These are phyloP conservation scores for Pissodes strobi DNA, from an alignment of 1,140 invertebrate genomes.

Conservation along the genomic window DNA sequence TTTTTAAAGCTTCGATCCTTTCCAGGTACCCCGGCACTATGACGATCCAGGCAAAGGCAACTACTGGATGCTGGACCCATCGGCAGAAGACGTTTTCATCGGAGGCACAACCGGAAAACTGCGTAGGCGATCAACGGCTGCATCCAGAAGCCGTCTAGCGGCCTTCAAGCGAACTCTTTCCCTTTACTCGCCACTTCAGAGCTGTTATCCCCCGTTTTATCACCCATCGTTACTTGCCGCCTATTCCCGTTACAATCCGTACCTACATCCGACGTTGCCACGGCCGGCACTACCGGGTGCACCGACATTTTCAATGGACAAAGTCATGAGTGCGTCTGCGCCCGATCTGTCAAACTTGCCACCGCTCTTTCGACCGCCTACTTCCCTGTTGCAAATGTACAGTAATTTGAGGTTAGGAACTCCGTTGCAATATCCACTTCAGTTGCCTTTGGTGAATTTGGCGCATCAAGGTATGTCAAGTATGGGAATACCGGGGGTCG, in stretches of 20 bases:
- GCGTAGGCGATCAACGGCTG: slow-evolving; percentile 82
- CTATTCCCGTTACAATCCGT: slow-evolving; percentile 50
- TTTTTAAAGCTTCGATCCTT: no score
- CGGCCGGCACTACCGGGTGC: slow-evolving; percentile 31
- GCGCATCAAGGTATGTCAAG: slow-evolving; percentile 27
- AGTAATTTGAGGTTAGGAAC: slow-evolving; percentile 41
- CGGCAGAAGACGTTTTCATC: slow-evolving; percentile 96
- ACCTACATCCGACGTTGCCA: slow-evolving; percentile 38
- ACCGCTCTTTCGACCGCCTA: slow-evolving; percentile 38
- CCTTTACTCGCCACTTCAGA: slow-evolving; percentile 57
- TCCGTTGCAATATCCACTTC: slow-evolving; percentile 44
- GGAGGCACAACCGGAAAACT: slow-evolving; percentile 96
- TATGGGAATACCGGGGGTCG: slow-evolving; percentile 16
- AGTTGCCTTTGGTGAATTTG: slow-evolving; percentile 39
- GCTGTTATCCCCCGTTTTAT: slow-evolving; percentile 40
- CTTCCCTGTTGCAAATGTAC: slow-evolving; percentile 47
- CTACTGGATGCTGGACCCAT: slow-evolving; percentile 96
- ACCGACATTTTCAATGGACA: slow-evolving; percentile 37
- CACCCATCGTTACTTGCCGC: slow-evolving; percentile 36
- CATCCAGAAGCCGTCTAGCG: slow-evolving; percentile 80
- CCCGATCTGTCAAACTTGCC: slow-evolving; percentile 34
- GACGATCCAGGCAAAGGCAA: slow-evolving; percentile 95
- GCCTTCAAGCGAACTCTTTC: slow-evolving; percentile 78
- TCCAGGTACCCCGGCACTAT: slow-evolving; percentile 84
- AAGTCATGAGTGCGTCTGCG: slow-evolving; percentile 28